Conservation (phyloP, 1,140 invertebrate genomes). For the Aphaenogaster floridana region DNA sequence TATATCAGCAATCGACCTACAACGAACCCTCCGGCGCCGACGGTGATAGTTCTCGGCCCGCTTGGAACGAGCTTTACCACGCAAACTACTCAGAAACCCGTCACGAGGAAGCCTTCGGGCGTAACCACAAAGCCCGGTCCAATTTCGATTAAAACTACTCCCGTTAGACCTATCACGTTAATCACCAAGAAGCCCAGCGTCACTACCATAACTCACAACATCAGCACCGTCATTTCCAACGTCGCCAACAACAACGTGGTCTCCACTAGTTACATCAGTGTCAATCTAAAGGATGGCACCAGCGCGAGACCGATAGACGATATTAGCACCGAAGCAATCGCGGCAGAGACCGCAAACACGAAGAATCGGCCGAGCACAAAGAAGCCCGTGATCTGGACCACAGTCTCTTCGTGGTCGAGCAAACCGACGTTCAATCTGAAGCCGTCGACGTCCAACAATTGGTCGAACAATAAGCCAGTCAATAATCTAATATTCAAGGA, state of each 20-base stretch:
- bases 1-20: constrained; percentile 81
- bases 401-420: constrained; percentile 80
- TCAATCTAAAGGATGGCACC: constrained; percentile 82
- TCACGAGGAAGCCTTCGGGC: constrained; percentile 71
- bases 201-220: constrained; percentile 85
- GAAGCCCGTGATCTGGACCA: constrained; percentile 80
- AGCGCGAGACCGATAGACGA: constrained; percentile 72
- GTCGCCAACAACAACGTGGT: constrained; percentile 80
- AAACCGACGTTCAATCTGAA: constrained; percentile 82
- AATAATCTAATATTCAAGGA: constrained; percentile 76
- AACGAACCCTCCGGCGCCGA: constrained; percentile 89
- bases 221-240: constrained; percentile 84
- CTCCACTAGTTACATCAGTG: constrained; percentile 84
- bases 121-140: constrained; percentile 76
- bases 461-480: constrained; percentile 64
- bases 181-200: constrained; percentile 81
- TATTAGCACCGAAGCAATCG: constrained; percentile 54
- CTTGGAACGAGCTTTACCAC: constrained; percentile 85
- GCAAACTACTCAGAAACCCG: constrained; percentile 81
- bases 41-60: constrained; percentile 91
- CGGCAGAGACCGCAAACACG: background rate
- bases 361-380: constrained; percentile 59
- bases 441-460: constrained; percentile 71
- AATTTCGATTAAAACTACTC: constrained; percentile 80
- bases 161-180: constrained; percentile 69